Percentiles rank a stretch among this genome's conserved stretches.
phyloP scores from a whole-genome alignment of 2,888 invertebrate genomes.

The Pogonocherus hispidulus region DNA sequence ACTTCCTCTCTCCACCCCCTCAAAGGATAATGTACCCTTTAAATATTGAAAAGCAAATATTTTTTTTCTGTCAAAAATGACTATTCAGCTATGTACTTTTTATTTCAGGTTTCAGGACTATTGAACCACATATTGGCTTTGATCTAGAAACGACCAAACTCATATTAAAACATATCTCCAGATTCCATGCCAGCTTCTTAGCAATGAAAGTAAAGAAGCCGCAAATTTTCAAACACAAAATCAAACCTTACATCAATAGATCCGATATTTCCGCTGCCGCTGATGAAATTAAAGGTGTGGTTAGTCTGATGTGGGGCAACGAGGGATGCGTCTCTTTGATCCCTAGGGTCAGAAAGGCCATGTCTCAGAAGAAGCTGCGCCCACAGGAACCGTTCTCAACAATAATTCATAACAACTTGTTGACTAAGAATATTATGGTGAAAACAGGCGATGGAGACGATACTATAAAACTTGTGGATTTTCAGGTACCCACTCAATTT shows the following conservation, averaged over 20 bases:
- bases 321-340: slow-evolving; percentile 20
- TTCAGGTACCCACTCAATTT: slow-evolving; percentile 11
- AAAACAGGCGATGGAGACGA: background rate
- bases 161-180: slow-evolving; percentile 29
- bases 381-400: slow-evolving; percentile 13
- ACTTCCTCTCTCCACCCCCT: too few relatives aligned
- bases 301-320: slow-evolving; percentile 24
- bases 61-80: too few relatives aligned
- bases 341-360: slow-evolving; percentile 18
- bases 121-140: slow-evolving; percentile 37
- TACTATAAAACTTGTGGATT: slow-evolving; percentile 15
- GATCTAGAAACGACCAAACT: slow-evolving; percentile 35
- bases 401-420: slow-evolving; percentile 14
- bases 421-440: slow-evolving; percentile 20
- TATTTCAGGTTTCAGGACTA: slow-evolving; percentile 35
- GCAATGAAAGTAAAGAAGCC: slow-evolving; percentile 38
- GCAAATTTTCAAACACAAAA: slow-evolving; percentile 29
- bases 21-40: too few relatives aligned
- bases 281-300: slow-evolving; percentile 4
- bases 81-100: too few relatives aligned
- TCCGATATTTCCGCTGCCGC: background rate
- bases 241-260: slow-evolving; percentile 5
- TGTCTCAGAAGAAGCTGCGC: background rate
- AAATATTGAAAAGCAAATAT: too few relatives aligned
- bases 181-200: slow-evolving; percentile 37